Conservation (phyloP, 2,113 vertebrate species). For the Nannospalax galili region DNA sequence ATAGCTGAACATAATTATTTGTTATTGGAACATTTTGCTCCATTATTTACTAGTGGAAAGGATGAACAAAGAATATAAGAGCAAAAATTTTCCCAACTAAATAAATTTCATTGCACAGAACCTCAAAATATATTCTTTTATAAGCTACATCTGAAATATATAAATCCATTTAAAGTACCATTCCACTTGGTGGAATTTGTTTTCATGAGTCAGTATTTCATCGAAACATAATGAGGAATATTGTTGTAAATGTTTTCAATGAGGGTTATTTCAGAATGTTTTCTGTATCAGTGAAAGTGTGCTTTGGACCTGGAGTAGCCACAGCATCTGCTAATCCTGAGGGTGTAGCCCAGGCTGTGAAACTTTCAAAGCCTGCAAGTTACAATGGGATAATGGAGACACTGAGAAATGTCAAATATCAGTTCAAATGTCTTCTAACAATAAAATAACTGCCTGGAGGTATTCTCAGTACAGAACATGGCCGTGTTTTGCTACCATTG, state of each 20-base stretch:
- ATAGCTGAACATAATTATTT: background rate
- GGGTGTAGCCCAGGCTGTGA: constrained; percentile 49
- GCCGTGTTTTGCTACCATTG: constrained; percentile 14
- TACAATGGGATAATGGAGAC: constrained; percentile 69
- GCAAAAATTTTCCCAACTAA: background rate
- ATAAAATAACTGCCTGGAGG: constrained; percentile 38
- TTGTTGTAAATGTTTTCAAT: constrained; percentile 24
- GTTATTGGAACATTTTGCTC: background rate
- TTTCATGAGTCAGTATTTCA: constrained; percentile 39
- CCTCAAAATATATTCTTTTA: background rate
- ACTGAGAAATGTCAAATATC: constrained; percentile 51
- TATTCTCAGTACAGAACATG: constrained; percentile 35
- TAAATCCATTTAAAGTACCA: constrained; percentile 23
- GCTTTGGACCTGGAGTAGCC: constrained; percentile 45
- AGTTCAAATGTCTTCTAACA: constrained; percentile 64
- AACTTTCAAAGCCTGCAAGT: constrained; percentile 48
- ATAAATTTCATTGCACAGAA: background rate
- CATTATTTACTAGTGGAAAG: background rate
- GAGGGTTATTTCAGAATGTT: constrained; percentile 46
- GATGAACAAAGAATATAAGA: background rate
- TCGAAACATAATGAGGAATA: constrained; percentile 14
- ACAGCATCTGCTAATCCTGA: constrained; percentile 65
- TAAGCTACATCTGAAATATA: background rate
- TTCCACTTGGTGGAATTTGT: constrained; percentile 29
- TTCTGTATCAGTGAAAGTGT: constrained; percentile 55